Evolutionary conservation across 2,113 vertebrate species (phyloP), one percentile per base, ranked within the genome.

Genomic region (Colinus virginianus): DNA sequence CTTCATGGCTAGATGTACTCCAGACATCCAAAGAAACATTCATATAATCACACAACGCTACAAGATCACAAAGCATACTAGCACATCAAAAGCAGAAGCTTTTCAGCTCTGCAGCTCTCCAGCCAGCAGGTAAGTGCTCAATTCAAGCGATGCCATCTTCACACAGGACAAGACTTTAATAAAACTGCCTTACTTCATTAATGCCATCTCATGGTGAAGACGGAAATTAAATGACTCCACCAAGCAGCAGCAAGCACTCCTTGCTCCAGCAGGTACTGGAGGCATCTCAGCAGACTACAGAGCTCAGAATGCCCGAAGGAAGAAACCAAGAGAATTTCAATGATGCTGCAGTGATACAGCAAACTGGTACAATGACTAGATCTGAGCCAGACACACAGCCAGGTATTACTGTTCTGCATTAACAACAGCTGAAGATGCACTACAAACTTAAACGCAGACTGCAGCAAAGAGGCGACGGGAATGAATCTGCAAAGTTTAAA

Each of bases 151-250:
- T 59, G 84, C 86, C 78, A 91, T 68, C 68, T 88, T 80, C 78
- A 87, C 61, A 78, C 13, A 46, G 59, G 15, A 64, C 36, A 70
- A 64, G 9, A 79, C 89, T 84, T 84, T 87, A 91, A 58, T 90
- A 90, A 87, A 93, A 70, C 9, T 58, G 20, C 32, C 67, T 69
- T 85, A 68, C 82, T 86, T 90, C 68, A 88, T 92, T 90, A 91
- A 88, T 62, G 40, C 17, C 91, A 93, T 67, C 84, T 84, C 88
- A 84, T 40, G 63, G 43, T 56, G 28, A 93, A 75, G 68, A 61
- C 22, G 63, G 84, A 91, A 87, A 87, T 76, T 88, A 78, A 84
- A 78, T 74, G 68, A 76, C 51, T 62, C 36, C 77, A 66, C 19
- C 12, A 78, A 79, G 62, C 6, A 51, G 49, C 70, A 83, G 23